These are phyloP conservation scores for Troides helena DNA, from an alignment of 2,888 invertebrate genomes.

Conservation along the genomic window DNA sequence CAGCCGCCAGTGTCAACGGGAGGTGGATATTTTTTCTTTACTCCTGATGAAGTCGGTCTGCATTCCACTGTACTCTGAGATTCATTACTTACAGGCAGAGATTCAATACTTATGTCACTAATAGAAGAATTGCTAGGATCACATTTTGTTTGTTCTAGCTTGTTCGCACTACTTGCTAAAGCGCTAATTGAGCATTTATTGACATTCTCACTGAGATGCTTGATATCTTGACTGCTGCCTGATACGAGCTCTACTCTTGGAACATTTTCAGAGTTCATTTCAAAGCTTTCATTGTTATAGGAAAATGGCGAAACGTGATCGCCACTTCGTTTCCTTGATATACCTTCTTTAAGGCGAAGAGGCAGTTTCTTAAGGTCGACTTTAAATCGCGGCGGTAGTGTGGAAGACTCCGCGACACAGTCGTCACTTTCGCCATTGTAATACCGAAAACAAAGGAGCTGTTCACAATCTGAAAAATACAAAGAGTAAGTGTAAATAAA, in stretches of 20 bases:
- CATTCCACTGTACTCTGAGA: conserved; percentile 64
- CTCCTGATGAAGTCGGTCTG: conserved; percentile 68
- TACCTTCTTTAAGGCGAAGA: conserved; percentile 76
- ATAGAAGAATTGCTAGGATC: conserved; percentile 76
- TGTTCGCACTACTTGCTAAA: conserved; percentile 72
- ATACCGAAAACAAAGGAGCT: conserved; percentile 85
- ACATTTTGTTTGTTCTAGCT: conserved; percentile 70
- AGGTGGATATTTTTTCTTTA: conserved; percentile 79
- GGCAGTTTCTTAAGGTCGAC: conserved; percentile 81
- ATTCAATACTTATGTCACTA: conserved; percentile 68
- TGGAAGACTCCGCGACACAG: conserved; percentile 82
- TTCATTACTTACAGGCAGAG: conserved; percentile 72
- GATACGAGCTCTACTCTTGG: conserved; percentile 66
- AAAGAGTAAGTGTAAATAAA: neutral
- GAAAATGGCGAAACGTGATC: conserved; percentile 73
- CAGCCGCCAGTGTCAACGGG: conserved; percentile 78
- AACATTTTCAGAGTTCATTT: conserved; percentile 71
- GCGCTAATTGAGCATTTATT: conserved; percentile 80
- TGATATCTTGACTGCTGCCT: conserved; percentile 68
- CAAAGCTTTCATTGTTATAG: conserved; percentile 76
- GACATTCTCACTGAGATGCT: conserved; percentile 74
- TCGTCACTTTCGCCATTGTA: conserved; percentile 83
- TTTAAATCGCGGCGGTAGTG: conserved; percentile 69
- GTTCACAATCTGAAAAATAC: conserved; percentile 82
- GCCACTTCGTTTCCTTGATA: conserved; percentile 73